Evolutionary conservation across 1,140 invertebrate species (phyloP).

Genomic region (Brachystomella parvula): DNA sequence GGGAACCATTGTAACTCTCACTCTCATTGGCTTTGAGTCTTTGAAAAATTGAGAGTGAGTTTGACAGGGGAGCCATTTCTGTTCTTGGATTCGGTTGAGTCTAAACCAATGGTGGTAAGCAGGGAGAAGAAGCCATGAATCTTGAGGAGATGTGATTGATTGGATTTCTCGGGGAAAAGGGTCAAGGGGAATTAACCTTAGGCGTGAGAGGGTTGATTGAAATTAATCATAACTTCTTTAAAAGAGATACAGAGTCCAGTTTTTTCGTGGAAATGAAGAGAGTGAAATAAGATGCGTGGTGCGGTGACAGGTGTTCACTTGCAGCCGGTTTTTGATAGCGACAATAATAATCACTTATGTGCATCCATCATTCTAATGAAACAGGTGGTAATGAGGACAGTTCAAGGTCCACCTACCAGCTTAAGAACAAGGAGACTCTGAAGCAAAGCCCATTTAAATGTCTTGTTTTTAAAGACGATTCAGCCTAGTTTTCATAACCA

Average conservation of each 20-base stretch:
- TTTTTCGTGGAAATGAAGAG: not conserved
- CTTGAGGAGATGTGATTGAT: constrained; percentile 1
- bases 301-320: too few relatives aligned
- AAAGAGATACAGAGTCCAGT: not conserved
- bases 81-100: not conserved
- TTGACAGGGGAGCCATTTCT: constrained; percentile 9
- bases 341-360: too few relatives aligned
- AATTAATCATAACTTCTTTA: not conserved
- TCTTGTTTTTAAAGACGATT: too few relatives aligned
- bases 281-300: not conserved
- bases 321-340: too few relatives aligned
- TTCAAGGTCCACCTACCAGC: too few relatives aligned
- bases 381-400: too few relatives aligned
- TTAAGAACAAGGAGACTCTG: too few relatives aligned
- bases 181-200: not conserved
- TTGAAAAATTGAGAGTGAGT: constrained; percentile 2
- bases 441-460: too few relatives aligned
- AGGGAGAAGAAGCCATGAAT: not conserved
- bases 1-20: not conserved
- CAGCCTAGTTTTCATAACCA: too few relatives aligned
- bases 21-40: not conserved
- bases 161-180: too few relatives aligned
- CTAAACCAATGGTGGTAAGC: not conserved
- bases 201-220: not conserved
- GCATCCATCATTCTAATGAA: too few relatives aligned